Base-by-base conservation (phyloP, 2,888 invertebrate species). In the Dione vanillae region DNA sequence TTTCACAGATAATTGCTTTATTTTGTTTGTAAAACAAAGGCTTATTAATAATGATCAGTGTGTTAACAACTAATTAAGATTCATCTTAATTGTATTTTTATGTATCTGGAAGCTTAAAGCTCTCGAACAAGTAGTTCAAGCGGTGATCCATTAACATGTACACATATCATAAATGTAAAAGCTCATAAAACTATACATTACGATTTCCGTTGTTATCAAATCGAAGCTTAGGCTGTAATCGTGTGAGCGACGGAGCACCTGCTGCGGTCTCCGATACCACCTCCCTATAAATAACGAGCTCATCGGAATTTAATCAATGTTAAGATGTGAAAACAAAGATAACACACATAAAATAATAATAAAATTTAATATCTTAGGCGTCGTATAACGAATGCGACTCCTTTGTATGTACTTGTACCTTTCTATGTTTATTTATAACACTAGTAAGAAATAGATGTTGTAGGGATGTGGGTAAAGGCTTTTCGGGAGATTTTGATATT, bases 151-250 rank as follows among this genome's bases (percentile, higher is more conserved):
- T 52, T 71, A 73, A 75, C 68, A 66, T 70, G 67, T 65, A 64
- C n/a, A n/a, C n/a, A n/a, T 49, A 49, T 71, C 71, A 70, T 72
- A 68, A 75, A 71, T 54, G 62, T 74, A 74, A 69, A 69, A 68
- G 59, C 59, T 72, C 72, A 71, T 75, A 72, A 69, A 67, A 67
- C 66, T 64, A 72, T 72, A 71, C 67, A 69, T 71, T 74, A 74
- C 73, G 59, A 66, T 74, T 69, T 74, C 73, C 73, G 71, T 20
- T 65, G 58, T 65, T 71, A 69, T 71, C 67, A 37, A 52, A 52
- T 27, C 43, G 68, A 65, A 65, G 58, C 65, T 70, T 59, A 62
- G 56, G 61, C 45, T 73, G 71, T 71, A 68, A 73, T 73, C 73
- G 68, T 49, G 45, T 69, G 73, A 73, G 20, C 49, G 71, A 73